Base-by-base conservation (phyloP, 2,113 vertebrate genomes). In the Agelaius tricolor region DNA sequence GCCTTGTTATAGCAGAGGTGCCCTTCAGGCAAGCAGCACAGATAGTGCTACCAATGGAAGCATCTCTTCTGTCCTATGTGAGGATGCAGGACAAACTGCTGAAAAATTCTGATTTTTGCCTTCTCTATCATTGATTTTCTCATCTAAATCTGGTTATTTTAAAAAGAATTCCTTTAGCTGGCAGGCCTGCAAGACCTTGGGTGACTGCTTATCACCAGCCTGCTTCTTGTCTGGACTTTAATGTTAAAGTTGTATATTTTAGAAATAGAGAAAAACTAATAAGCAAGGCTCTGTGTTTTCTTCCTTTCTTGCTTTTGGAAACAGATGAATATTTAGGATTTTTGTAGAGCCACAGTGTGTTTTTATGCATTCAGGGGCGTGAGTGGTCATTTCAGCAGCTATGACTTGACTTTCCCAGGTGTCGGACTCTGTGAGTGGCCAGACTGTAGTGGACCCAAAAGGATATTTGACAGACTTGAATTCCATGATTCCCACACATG, bases 401-500 rank as follows among this genome's bases (percentile, higher is more conserved):
- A 55, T 89, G 65, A 23, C 20, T 80, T 89, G 67, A 21, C 68
- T 76, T 87, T 41, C 37, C 15, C 87, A 99, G 99, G 99, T 99
- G 26, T 99, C 99, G 1, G 99, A 99, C 94, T 99, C 99, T 0
- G 99, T 99, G 89, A 99, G 99, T 20, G 99, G 99, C 67, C 99
- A 99, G 96, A 99, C 99, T 6, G 99, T 99, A 22, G 99, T 99
- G 75, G 99, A 99, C 89, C 99, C 99, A 0, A 99, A 99, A 95
- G 99, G 99, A 91, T 99, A 99, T 85, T 97, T 99, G 84, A 99
- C 99, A 6, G 99, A 99, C 95, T 97, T 99, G 78, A 99, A 99
- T 96, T 99, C 99, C 3, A 99, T 99, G 99, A 99, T 99, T 90
- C 99, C 99, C 15, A 99, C 99, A 12, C 98, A 99, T 0, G 99